Conservation (phyloP, 2,888 invertebrate genomes). For the Cremastinae sp. region DNA sequence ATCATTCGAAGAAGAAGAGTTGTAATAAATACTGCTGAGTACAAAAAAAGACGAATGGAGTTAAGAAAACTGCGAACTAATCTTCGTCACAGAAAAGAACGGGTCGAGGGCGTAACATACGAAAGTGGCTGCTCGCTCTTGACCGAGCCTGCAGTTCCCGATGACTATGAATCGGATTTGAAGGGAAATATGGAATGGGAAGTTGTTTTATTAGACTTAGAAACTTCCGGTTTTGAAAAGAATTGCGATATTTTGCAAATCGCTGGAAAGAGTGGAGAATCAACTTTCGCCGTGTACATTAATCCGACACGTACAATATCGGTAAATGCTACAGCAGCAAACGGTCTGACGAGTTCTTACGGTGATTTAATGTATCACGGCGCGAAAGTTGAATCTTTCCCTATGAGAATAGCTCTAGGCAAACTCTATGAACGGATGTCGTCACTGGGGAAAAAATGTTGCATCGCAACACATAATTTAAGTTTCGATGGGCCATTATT, state of each 20-base stretch:
- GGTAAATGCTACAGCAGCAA: constrained; percentile 14
- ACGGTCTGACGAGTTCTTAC: too few relatives aligned
- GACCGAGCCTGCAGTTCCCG: too few relatives aligned
- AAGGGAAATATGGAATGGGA: constrained; percentile 4
- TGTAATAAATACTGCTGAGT: too few relatives aligned
- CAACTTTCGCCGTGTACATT: constrained; percentile 25
- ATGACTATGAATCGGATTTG: background rate
- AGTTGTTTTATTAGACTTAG: constrained; percentile 22
- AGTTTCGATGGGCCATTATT: constrained; percentile 46
- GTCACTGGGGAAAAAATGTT: constrained; percentile 16
- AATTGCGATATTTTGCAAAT: constrained; percentile 15
- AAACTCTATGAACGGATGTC: constrained; percentile 33
- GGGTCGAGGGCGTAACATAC: constrained; percentile 7
- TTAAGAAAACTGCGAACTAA: too few relatives aligned
- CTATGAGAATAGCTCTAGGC: constrained; percentile 33
- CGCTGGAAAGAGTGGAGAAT: constrained; percentile 16
- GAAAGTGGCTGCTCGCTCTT: too few relatives aligned
- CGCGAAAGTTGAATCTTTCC: constrained; percentile 24
- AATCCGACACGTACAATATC: constrained; percentile 14
- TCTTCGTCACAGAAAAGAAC: too few relatives aligned
- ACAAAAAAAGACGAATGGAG: too few relatives aligned
- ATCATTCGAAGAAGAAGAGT: too few relatives aligned
- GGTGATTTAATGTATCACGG: constrained; percentile 53
- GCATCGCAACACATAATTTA: constrained; percentile 39
- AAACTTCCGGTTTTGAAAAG: constrained; percentile 21